Evolutionary conservation across 2,113 vertebrate genomes (phyloP), one percentile per base, ranked within the genome.

Genomic region (Notarius quadriscutis): DNA sequence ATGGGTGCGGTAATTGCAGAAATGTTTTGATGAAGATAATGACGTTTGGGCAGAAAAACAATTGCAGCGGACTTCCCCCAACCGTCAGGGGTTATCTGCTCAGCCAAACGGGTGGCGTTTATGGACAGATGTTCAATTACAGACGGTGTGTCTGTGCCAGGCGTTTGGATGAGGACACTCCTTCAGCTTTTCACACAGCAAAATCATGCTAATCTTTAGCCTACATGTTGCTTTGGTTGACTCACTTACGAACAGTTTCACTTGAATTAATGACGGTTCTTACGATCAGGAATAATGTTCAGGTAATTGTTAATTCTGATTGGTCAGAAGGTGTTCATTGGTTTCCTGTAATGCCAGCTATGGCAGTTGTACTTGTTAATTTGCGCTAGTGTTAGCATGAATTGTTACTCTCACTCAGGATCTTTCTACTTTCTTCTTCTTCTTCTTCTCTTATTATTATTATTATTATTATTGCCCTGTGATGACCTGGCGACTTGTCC

Each of bases 101-200:
- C 65, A 81, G 87, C 90, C 87, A 85, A 86, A 87, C 89, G 60
- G 84, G 90, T 87, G 89, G 79, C 86, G 82, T 90, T 87, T 48
- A 25, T 55, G 83, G 86, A 90, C 93, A 94, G 93, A 92, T 95
- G 93, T 93, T 93, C 90, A 75, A 88, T 92, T 86, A 90, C 87
- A 86, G 86, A 84, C 81, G 63, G n/a, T 60, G 74, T 85, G 87
- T 67, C 67, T 27, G 50, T 79, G 89, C 86, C 88, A 91, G 72
- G 55, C 84, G 22, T 87, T 75, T 84, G 6, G 88, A 67, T 84
- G 25, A 72, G 85, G 72, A 78, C 83, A 78, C 34, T 63, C 72
- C 72, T 30, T 58, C 69, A 77, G 85, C 58, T 85, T 83, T 15
- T 34, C 51, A 84, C 85, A 81, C 27, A 67, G 57, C 67, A 75